Conservation (phyloP, 2,797 vertebrate species). For the Microcaecilia unicolor region DNA sequence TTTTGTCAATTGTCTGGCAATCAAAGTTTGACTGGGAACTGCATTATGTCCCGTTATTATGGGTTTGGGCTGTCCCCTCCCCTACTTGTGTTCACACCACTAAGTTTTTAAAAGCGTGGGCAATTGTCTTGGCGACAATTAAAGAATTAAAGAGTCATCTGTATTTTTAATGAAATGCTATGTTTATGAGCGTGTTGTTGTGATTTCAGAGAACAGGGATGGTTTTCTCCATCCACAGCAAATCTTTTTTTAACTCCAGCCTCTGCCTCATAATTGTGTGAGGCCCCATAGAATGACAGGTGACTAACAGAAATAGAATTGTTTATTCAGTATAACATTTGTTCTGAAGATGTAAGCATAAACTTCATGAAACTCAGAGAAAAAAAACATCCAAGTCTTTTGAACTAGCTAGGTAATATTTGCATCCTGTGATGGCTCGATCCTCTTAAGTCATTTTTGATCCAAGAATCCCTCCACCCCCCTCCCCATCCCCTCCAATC, state of each 20-base stretch:
- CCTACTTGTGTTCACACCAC: constrained; percentile 42
- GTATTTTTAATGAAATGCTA: constrained; percentile 43
- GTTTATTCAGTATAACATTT: constrained; percentile 47
- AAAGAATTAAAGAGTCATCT: constrained; percentile 12
- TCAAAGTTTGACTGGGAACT: constrained; percentile 54
- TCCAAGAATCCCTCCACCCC: too few species aligned
- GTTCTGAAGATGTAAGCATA: constrained; percentile 39
- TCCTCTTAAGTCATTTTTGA: too few species aligned
- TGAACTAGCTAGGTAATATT: too few species aligned
- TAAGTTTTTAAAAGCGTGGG: too few species aligned
- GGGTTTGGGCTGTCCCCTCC: too few species aligned
- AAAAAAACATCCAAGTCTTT: too few species aligned
- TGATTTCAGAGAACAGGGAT: constrained; percentile 1
- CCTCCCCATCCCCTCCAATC: too few species aligned
- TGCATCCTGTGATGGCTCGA: too few species aligned
- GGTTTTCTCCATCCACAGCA: constrained; percentile 23
- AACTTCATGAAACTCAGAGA: constrained; percentile 37
- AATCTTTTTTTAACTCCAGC: too few species aligned
- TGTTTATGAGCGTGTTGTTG: constrained; percentile 21
- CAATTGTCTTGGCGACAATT: constrained; percentile 42
- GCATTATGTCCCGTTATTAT: constrained; percentile 68
- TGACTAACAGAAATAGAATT: constrained; percentile 48
- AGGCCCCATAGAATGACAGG: constrained; percentile 49
- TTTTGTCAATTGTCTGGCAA: constrained; percentile 87
- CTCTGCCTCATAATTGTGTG: constrained; percentile 41